Evolutionary conservation across 1,140 invertebrate species (phyloP), one percentile per base, ranked within the genome.

Genomic region (Amyelois transitella): DNA sequence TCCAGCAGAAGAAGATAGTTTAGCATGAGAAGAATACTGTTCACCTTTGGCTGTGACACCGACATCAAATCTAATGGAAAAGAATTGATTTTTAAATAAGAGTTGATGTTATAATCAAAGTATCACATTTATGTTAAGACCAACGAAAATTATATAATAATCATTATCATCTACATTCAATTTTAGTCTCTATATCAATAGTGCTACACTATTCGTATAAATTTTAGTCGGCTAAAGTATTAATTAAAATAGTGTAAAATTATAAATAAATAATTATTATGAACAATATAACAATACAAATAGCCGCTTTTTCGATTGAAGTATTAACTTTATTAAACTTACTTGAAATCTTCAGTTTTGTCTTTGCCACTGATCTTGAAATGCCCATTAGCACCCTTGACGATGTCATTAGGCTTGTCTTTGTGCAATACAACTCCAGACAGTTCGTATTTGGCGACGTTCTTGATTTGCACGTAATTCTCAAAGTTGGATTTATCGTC

Each of bases 371-470:
- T 60, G 4, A 85, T 57, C 44, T 86, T 88, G 12, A 88, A 51
- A 49, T 88, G 80, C 57, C 85, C 85, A 49, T 80, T 52, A 12
- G 91, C 65, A 43, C 90, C 89, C 50, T 92, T 58, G 48, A 93
- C 89, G 0, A 91, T 62, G 49, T 92, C 90, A 5, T 90, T 87
- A 0, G 86, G 76, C 51, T 89, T 87, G 1, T 89, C 60, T 21
- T 90, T 88, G 63, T 91, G 89, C 0, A 80, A 75, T 0, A 93
- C 77, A 0, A 88, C 85, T n/a, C 91, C 90, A 6, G 91, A 91
- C 0, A 92, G 76, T 62, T 92, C 89, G 58, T 93, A 91, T 72
- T 91, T 93, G 20, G 90, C 91, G 10, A 91, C 89, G n/a, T 91
- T 90, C 6, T 90, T 90, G 1, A 94, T 52, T 22, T 90, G 89